phyloP scores from a whole-genome alignment of 2,888 invertebrate genomes.

The Cataglyphis altisquamis region DNA sequence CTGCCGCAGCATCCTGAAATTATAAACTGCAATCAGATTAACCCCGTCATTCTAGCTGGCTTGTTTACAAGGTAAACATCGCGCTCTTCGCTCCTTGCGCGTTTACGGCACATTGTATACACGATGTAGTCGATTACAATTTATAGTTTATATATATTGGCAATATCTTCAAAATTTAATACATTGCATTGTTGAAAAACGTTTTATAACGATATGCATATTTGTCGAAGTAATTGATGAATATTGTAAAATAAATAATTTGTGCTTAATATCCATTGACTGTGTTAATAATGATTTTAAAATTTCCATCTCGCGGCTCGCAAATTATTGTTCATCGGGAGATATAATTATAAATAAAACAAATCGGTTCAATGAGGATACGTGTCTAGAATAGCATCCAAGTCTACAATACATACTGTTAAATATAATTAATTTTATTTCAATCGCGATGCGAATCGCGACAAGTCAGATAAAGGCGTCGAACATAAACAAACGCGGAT shows the following conservation, averaged over 20 bases:
- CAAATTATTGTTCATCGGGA: neutral
- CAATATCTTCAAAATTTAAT: neutral
- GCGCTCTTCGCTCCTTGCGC: neutral
- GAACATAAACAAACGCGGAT: neutral
- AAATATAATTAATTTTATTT: constrained; percentile 9
- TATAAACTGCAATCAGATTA: constrained; percentile 59
- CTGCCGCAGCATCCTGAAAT: constrained; percentile 28
- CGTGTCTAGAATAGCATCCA: neutral
- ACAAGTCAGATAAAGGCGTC: neutral
- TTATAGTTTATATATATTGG: neutral
- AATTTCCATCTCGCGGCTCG: neutral
- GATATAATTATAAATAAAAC: neutral
- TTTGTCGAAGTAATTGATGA: neutral
- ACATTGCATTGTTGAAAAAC: neutral
- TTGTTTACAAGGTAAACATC: constrained; percentile 20
- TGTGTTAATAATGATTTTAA: neutral
- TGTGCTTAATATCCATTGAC: neutral
- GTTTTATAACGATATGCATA: constrained; percentile 6
- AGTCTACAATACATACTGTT: neutral
- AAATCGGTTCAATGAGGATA: neutral
- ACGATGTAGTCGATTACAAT: neutral
- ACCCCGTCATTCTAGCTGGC: neutral
- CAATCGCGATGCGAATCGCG: neutral
- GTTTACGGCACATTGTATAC: neutral
- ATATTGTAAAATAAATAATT: neutral